Conservation (phyloP, 2,113 vertebrate genomes). For the Anthoscopus minutus region DNA sequence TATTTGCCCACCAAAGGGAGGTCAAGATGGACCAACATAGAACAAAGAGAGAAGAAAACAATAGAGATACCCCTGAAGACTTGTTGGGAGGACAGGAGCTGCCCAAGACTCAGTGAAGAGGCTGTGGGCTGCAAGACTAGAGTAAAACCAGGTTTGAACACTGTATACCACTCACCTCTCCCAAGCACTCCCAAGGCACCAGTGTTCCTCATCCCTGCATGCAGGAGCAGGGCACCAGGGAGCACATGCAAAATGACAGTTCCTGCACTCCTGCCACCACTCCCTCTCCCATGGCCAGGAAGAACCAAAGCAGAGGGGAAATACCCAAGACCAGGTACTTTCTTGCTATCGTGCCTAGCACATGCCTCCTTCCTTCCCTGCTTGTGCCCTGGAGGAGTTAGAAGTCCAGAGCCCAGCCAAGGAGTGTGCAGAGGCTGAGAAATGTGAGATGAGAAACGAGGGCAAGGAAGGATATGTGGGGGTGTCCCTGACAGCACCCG, state of each 20-base stretch:
- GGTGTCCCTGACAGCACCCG: neutral
- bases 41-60: neutral
- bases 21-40: neutral
- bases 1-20: neutral
- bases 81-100: neutral
- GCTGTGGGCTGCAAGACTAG: neutral
- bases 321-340: neutral
- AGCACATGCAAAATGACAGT: neutral
- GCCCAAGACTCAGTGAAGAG: neutral
- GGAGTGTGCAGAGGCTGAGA: neutral
- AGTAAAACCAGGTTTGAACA: neutral
- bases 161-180: neutral
- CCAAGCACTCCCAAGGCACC: neutral
- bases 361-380: neutral
- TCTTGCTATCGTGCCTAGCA: neutral
- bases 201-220: neutral
- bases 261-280: neutral
- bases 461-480: neutral
- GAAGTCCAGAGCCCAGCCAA: fast-evolving
- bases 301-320: neutral
- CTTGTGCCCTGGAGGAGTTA: neutral
- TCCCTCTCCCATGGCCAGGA: neutral
- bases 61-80: neutral
- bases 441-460: neutral
- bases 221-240: neutral